Base-by-base conservation (phyloP, 2,113 vertebrate genomes). In the Cnemophilus loriae region DNA sequence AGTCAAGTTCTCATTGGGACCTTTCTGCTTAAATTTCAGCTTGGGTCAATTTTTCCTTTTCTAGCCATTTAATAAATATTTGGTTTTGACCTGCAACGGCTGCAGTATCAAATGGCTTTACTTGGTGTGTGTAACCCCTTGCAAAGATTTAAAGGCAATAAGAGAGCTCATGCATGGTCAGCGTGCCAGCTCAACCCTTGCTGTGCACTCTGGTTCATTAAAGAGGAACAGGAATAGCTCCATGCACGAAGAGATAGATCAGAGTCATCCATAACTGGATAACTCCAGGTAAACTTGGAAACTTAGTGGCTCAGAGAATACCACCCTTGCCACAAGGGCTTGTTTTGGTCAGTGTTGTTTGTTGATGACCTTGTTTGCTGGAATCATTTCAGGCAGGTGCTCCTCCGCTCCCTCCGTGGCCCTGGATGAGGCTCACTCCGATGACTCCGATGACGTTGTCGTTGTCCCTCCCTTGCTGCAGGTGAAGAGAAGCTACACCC, bases 361-460 rank as follows among this genome's bases (percentile, higher is more conserved):
- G 87, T 56, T 89, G 57, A n/a, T 94, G 81, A 30, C 26, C 26
- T 52, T 63, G 39, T 91, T n/a, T 94, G 8, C 90, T 83, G 87
- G 49, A 20, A 46, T 96, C 76, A 26, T 96, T 97, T 23, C 96
- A 98, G 98, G 68, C 27, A 91, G 60, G 30, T 50, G 92, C 35
- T 71, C 83, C 64, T 87, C 94, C 27, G 0, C 26, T 5, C 74
- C 11, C 30, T 18, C 90, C 1, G 65, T 52, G 6, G 56, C 77
- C 16, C 50, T 81, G 3, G 95, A 98, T 4, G 98, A 97, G 18
- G 49, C 67, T 44, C 97, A 96, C 81, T 99, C 99, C 0, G 99
- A 99, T 0, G 99, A 99, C 89, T 99, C 99, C 0, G 99, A 99
- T 42, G 98, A 99, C 47, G 95, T 98, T 30, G 81, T 98, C 23